Base-by-base conservation (phyloP, 2,888 invertebrate species). In the Eurytoma adleriae region DNA sequence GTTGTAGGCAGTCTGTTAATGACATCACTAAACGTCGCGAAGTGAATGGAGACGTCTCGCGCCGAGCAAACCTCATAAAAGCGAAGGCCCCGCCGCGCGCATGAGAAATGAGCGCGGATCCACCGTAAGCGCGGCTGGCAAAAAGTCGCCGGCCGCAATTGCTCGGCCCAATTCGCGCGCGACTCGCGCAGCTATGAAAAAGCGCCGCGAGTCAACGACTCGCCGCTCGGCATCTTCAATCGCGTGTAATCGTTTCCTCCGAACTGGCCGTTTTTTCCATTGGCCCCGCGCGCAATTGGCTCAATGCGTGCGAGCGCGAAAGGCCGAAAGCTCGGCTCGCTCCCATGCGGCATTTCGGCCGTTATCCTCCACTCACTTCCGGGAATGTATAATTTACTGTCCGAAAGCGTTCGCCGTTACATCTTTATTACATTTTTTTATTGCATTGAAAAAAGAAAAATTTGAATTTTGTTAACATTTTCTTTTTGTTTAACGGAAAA, bases 241-340 rank as follows among this genome's bases (percentile, higher is more conserved):
- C 62, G 48, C 62, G 20, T 79, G 20, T 79, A 70, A 74, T 70
- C 50, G 57, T 74, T 79, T 79, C 62, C 74, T 74, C 56, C 70
- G 67, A 30, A 71, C n/a, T 54, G 24, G 18, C 56, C 18, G 40
- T 67, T 67, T 56, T 62, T 68, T 30, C 27, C 54, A 54, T 75
- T 61, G 16, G 20, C 30, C 18, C 13, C 27, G 20, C 27, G n/a
- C 24, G 20, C 62, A 61, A 76, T 76, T 76, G 40, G 13, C 27
- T 40, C 59, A 20, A 61, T 68, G 20, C 14, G n/a, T n/a, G 5
- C 5, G 24, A 12, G 7, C 10, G 40, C 40, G 10, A 40, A 40
- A 1, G 40, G 40, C 40, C 40, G 10, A 40, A 40, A 40, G 40
- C 7, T 40, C 10, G 10, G 40, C 40, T 10, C 40, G 10, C 10